Evolutionary conservation across 2,797 vertebrate species (phyloP).

Genomic region (Falco concolor): DNA sequence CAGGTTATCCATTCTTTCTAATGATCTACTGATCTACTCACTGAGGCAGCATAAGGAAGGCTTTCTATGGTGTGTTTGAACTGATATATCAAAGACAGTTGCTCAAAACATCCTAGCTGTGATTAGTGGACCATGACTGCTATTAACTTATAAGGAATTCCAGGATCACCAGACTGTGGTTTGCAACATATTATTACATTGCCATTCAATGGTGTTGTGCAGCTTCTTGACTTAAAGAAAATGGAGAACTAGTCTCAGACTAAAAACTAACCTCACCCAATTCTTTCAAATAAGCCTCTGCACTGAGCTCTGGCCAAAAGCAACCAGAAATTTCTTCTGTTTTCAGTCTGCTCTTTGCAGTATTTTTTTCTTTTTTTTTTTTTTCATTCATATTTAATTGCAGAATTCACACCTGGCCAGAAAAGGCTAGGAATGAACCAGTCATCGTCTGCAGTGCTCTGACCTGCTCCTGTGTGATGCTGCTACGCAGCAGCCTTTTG

Average conservation of each 20-base stretch:
- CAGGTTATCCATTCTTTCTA: background rate
- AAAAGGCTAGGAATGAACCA: background rate
- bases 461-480: background rate
- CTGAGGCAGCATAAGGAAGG: background rate
- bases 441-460: accelerated
- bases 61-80: background rate
- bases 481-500: background rate
- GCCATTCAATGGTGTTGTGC: background rate
- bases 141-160: constrained; percentile 51
- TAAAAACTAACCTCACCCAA: background rate
- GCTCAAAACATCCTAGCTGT: constrained; percentile 31
- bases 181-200: constrained; percentile 32
- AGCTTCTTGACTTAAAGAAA: background rate
- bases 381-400: constrained; percentile 45
- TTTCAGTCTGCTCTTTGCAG: constrained; percentile 37
- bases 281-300: background rate
- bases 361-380: constrained; percentile 33
- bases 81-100: constrained; percentile 5
- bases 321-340: constrained; percentile 13
- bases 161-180: constrained; percentile 36
- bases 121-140: constrained; percentile 41
- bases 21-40: background rate
- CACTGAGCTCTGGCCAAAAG: background rate
- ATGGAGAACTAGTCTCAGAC: background rate
- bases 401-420: constrained; percentile 1